Percentiles rank a stretch among this genome's conserved stretches.
These are phyloP conservation scores for Cossypha niveicapilla DNA, from an alignment of 2,797 vertebrate species.

Conservation along the genomic window DNA sequence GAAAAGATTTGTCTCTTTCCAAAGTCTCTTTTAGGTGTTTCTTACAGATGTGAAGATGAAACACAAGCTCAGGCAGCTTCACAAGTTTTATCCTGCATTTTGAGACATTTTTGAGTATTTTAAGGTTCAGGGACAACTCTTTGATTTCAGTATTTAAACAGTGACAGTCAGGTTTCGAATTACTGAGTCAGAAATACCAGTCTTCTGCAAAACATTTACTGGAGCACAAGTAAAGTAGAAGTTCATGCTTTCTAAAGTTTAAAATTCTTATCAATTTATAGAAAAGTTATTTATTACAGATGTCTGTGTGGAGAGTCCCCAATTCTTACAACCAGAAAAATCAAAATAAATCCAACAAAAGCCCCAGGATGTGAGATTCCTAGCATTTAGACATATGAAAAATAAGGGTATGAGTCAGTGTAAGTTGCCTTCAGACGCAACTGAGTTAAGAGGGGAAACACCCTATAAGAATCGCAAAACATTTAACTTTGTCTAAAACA, in stretches of 20 bases:
- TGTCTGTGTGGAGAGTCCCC: not conserved
- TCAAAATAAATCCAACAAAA: not conserved
- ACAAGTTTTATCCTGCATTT: not conserved
- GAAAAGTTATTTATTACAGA: not conserved
- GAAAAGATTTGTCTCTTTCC: not conserved
- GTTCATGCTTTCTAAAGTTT: not conserved
- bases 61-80: not conserved
- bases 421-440: not conserved
- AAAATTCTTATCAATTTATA: not conserved
- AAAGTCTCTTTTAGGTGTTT: not conserved
- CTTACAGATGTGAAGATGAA: not conserved
- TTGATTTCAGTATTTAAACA: not conserved
- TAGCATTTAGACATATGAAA: not conserved
- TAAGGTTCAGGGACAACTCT: not conserved
- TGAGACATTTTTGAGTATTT: not conserved
- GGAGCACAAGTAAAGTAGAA: not conserved
- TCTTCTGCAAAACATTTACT: not conserved
- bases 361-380: not conserved
- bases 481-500: not conserved
- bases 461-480: not conserved
- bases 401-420: not conserved
- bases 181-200: not conserved
- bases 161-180: not conserved
- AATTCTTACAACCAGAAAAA: not conserved
- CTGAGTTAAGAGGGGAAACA: not conserved